Evolutionary conservation across 2,888 invertebrate species (phyloP).

Genomic region (Heteropelma amictum): DNA sequence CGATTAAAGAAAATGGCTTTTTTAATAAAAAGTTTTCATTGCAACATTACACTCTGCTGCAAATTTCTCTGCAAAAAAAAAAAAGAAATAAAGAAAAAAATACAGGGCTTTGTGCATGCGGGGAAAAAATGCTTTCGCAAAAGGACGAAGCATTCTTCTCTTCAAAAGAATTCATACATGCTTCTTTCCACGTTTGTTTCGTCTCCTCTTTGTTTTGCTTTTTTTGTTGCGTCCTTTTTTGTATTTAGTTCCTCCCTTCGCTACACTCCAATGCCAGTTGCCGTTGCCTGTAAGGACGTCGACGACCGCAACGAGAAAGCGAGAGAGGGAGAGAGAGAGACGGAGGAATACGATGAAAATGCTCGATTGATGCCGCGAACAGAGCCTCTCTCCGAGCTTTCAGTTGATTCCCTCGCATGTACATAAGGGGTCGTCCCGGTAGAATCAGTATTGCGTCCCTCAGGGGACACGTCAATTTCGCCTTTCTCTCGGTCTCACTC

Average conservation of each 20-base stretch:
- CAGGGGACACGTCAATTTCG: conserved; percentile 44
- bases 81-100: too few relatives aligned
- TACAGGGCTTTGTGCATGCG: neutral
- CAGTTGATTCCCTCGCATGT: neutral
- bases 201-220: conserved; percentile 2
- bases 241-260: conserved; percentile 8
- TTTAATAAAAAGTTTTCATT: too few relatives aligned
- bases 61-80: neutral
- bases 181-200: conserved; percentile 23
- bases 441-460: conserved; percentile 29
- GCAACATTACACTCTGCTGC: neutral
- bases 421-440: conserved; percentile 11
- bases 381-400: conserved; percentile 28
- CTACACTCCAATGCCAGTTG: conserved; percentile 5
- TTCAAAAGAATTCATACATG: conserved; percentile 27
- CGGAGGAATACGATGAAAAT: conserved; percentile 28
- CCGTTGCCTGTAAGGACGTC: conserved; percentile 19
- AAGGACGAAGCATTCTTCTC: neutral
- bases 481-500: conserved; percentile 17
- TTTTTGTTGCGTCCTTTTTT: conserved; percentile 1
- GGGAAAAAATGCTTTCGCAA: neutral
- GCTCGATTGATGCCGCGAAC: conserved; percentile 44
- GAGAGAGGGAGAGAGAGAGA: conserved; percentile 8
- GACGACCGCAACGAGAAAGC: conserved; percentile 1
- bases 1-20: too few relatives aligned